Evolutionary conservation across 2,888 invertebrate genomes (phyloP).

Genomic region (Frankliniella fusca): DNA sequence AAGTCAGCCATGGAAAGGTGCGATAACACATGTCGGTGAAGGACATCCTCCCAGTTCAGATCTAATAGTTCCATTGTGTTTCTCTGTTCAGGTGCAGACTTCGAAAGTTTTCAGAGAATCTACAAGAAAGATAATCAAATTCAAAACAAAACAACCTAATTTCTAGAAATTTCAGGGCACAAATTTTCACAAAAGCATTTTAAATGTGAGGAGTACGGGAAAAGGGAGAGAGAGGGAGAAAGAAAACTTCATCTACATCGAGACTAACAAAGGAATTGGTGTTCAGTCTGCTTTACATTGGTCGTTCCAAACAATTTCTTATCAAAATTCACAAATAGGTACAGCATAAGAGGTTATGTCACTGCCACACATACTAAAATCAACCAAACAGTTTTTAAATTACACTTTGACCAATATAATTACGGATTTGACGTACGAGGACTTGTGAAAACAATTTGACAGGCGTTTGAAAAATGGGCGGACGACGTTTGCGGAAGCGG

Average conservation of each 20-base stretch:
- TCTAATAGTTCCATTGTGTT: neutral
- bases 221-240: neutral
- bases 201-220: neutral
- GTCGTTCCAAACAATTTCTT: too few species aligned
- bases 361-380: neutral
- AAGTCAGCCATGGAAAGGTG: neutral
- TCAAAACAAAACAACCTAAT: neutral
- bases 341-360: neutral
- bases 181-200: neutral
- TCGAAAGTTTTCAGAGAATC: neutral
- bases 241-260: too few species aligned
- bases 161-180: neutral
- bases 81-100: neutral
- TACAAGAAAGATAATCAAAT: neutral
- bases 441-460: neutral
- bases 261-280: too few species aligned
- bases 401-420: too few species aligned
- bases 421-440: too few species aligned
- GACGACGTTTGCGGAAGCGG: conserved; percentile 12
- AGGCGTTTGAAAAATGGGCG: neutral
- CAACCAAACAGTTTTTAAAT: too few species aligned
- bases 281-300: too few species aligned
- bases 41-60: conserved; percentile 6
- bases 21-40: neutral
- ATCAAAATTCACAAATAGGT: neutral